Base-by-base conservation (phyloP, 2,797 vertebrate species). In the Notoglanidium macrostoma region DNA sequence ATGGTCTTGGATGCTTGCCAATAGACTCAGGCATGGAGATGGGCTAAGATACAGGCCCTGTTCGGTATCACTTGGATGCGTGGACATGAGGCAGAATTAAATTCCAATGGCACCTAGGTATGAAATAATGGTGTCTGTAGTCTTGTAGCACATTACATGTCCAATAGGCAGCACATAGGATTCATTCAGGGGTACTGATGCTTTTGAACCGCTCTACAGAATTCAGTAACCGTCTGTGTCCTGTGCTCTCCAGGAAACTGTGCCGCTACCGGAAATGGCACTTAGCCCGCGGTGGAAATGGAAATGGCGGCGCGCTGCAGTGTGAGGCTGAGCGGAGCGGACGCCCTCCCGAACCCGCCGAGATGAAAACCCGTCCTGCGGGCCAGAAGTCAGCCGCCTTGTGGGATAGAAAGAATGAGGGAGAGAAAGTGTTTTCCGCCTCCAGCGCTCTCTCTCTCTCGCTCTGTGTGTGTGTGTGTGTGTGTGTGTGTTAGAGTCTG, bases 321-420 rank as follows among this genome's bases (percentile, higher is more conserved):
- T 85, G 90, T 88, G 92, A 93, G 91, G 91, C 81, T 91, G 90
- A 93, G 91, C 89, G 90, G 91, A 93, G 93, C 92, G 94, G 92
- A 93, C 95, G 95, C 93, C 94, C 95, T 95, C 92, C 91, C 93
- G 85, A 94, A 94, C 94, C 94, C 92, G 91, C 93, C 55, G 91
- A 95, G 94, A 95, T 94, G 93, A 95, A 95, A 96, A 95, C 91
- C 92, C 91, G 92, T 93, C 92, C 92, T 93, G 90, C 86, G 93
- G 95, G 94, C 94, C 94, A 96, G 90, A 94, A 94, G 96, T 96
- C 95, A 95, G 94, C 90, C 93, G 93, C 94, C 91, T 89, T 89
- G 90, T 90, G 89, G 89, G 87, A 92, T 90, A 91, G 89, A 90
- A 63, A 73, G 91, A 92, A 92, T 91, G 88, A 87, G 92, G 86